Conservation (phyloP, 2,113 vertebrate species). For the Sander vitreus region DNA sequence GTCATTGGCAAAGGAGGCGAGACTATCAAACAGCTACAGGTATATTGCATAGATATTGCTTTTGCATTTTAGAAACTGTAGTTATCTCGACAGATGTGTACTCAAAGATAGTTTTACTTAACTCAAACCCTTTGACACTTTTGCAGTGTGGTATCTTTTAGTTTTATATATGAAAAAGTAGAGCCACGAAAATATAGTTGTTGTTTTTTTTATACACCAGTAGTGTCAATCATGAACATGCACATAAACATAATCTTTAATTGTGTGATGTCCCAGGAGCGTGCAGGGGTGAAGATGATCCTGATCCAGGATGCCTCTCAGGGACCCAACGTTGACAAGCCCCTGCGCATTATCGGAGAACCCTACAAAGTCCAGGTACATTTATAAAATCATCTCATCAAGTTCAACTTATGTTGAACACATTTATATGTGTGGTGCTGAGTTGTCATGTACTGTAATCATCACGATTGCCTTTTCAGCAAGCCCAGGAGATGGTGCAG, state of each 20-base stretch:
- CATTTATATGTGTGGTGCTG: too few relatives aligned
- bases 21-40: conserved; percentile 54
- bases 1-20: conserved; percentile 56
- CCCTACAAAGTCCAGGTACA: conserved; percentile 52
- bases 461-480: conserved; percentile 71
- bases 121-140: background rate
- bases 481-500: conserved; percentile 92
- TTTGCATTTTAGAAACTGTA: background rate
- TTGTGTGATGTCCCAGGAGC: conserved; percentile 78
- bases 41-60: background rate
- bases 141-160: background rate
- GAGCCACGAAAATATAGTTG: conserved; percentile 77
- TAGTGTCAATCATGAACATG: conserved; percentile 5
- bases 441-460: background rate
- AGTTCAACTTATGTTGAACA: background rate
- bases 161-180: conserved; percentile 51
- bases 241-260: background rate
- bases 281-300: conserved; percentile 92
- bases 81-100: background rate
- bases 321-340: conserved; percentile 56
- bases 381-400: background rate
- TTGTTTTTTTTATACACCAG: conserved; percentile 55
- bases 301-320: conserved; percentile 69
- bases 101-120: background rate
- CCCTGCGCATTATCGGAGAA: conserved; percentile 49